A percentile compares a stretch with the other conserved stretches of the same genome.
Conservation (phyloP, 2,113 vertebrate genomes). For the Python bivittatus region DNA sequence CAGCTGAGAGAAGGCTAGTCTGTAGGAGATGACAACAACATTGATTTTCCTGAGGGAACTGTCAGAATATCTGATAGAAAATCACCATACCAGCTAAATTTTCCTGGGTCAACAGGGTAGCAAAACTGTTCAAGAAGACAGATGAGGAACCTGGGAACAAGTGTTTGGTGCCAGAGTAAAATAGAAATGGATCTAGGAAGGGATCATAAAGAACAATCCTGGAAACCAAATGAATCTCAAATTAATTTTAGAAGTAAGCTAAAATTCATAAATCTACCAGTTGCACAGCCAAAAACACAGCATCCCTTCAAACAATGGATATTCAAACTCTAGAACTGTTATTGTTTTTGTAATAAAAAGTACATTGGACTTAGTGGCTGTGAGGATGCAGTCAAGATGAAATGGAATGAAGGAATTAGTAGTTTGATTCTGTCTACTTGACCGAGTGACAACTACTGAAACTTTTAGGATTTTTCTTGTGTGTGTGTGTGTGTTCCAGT, state of each 20-base stretch:
- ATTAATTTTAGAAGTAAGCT: neutral
- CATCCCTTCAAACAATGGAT: neutral
- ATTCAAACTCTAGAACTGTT: neutral
- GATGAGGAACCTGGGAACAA: neutral
- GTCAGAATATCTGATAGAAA: neutral
- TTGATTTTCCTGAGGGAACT: neutral
- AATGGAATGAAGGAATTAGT: neutral
- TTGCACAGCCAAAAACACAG: neutral
- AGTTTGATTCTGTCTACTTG: neutral
- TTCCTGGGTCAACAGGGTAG: neutral
- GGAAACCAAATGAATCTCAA: neutral
- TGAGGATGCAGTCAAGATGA: neutral
- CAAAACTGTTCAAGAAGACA: neutral
- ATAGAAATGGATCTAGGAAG: neutral
- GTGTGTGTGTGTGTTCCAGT: no score
- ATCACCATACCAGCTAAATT: neutral
- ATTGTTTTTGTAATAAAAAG: neutral
- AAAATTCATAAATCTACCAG: neutral
- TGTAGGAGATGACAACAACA: neutral
- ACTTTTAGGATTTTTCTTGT: neutral
- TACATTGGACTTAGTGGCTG: neutral
- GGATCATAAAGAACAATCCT: neutral
- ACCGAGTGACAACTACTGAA: neutral
- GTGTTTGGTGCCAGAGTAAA: neutral
- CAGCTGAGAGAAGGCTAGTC: neutral